A percentile compares a stretch with the other conserved stretches of the same genome.
Evolutionary conservation across 2,888 invertebrate species (phyloP).

Genomic region (Amaurobius ferox): DNA sequence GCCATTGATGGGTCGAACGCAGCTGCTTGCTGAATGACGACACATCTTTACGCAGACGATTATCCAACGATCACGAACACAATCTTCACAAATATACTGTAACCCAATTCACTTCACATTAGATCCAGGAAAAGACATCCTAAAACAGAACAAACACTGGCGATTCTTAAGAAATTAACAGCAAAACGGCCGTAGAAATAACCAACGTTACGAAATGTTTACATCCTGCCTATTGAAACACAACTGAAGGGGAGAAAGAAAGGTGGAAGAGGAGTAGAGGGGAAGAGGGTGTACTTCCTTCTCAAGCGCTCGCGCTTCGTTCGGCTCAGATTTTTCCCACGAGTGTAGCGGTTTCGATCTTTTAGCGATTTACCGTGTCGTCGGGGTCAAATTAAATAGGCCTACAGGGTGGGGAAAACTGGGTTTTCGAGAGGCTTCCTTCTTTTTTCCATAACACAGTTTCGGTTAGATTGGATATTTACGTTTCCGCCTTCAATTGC

Average conservation of each 20-base stretch:
- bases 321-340: constrained; percentile 66
- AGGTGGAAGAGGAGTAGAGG: constrained; percentile 4
- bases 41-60: constrained; percentile 40
- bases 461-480: constrained; percentile 3
- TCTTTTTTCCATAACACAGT: constrained; percentile 18
- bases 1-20: constrained; percentile 62
- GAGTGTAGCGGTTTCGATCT: constrained; percentile 68
- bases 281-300: constrained; percentile 56
- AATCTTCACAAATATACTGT: not conserved
- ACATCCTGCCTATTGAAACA: constrained; percentile 68
- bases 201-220: constrained; percentile 66
- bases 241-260: constrained; percentile 15
- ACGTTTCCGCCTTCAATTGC: constrained; percentile 20
- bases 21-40: constrained; percentile 48
- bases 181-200: constrained; percentile 9
- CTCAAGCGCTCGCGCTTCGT: constrained; percentile 44
- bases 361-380: constrained; percentile 38
- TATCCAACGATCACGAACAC: constrained; percentile 12
- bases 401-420: constrained; percentile 37
- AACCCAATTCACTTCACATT: constrained; percentile 18
- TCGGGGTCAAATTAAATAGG: constrained; percentile 57
- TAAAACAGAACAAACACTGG: too few relatives aligned
- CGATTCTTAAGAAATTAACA: not conserved
- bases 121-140: too few relatives aligned
- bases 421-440: constrained; percentile 18